phyloP scores from a whole-genome alignment of 2,113 vertebrate genomes.

The Ia io region DNA sequence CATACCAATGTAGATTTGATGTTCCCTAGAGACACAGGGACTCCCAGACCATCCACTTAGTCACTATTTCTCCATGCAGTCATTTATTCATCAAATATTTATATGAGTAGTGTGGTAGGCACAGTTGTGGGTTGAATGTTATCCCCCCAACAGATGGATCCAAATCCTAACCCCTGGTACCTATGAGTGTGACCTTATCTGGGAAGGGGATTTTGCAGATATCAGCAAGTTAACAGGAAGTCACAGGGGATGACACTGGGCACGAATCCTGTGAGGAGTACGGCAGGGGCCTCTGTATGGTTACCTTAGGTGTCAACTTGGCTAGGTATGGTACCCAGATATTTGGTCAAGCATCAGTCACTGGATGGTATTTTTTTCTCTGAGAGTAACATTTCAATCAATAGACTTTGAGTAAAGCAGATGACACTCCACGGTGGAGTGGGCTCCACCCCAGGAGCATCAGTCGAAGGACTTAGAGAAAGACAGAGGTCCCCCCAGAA shows the following conservation, averaged over 20 bases:
- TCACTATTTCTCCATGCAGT: neutral
- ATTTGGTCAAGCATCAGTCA: neutral
- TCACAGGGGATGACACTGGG: neutral
- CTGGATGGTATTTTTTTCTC: neutral
- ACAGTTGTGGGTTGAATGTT: neutral
- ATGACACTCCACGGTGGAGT: neutral
- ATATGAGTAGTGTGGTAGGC: too few relatives aligned
- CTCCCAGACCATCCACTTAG: rapidly evolving
- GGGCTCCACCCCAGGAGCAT: neutral
- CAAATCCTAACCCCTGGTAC: neutral
- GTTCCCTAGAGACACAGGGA: neutral
- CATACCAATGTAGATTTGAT: neutral
- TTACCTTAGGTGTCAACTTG: neutral
- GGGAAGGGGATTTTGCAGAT: neutral
- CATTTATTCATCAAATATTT: neutral
- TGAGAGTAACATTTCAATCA: neutral
- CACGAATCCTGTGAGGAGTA: neutral
- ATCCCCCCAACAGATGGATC: neutral
- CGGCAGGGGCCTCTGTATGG: too few relatives aligned
- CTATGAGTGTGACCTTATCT: neutral
- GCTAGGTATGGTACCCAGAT: neutral
- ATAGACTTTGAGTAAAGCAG: neutral
- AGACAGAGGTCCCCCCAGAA: neutral
- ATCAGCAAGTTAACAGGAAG: too few relatives aligned
- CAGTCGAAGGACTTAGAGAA: neutral